Evolutionary conservation across 2,888 invertebrate genomes (phyloP).

Genomic region (Merodon equestris): DNA sequence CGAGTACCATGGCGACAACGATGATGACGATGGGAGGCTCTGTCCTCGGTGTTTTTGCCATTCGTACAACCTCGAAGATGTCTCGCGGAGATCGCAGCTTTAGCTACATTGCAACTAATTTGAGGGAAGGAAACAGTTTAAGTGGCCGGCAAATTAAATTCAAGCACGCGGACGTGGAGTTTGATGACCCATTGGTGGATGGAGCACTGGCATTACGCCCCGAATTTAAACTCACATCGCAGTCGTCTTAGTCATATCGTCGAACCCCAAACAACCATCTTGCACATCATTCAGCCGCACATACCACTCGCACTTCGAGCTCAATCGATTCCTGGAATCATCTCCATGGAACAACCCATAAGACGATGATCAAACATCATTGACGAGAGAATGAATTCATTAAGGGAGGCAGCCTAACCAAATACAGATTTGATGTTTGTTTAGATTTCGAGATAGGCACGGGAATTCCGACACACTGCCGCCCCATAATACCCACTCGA

Average conservation of each 20-base stretch:
- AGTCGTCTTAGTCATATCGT: slow-evolving; percentile 3
- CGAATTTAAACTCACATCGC: no score
- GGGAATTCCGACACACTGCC: slow-evolving; percentile 55
- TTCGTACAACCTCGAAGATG: slow-evolving; percentile 37
- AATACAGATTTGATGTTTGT: slow-evolving; percentile 56
- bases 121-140: slow-evolving; percentile 61
- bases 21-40: slow-evolving; percentile 36
- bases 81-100: slow-evolving; percentile 61
- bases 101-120: slow-evolving; percentile 66
- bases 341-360: slow-evolving; percentile 6
- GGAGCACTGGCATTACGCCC: neutral
- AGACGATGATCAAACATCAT: slow-evolving; percentile 7
- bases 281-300: slow-evolving; percentile 33
- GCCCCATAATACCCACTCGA: slow-evolving; percentile 36
- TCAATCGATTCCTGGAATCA: slow-evolving; percentile 62
- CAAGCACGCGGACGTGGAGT: slow-evolving; percentile 49
- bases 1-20: slow-evolving; percentile 47
- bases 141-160: slow-evolving; percentile 67
- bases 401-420: slow-evolving; percentile 57
- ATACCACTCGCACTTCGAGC: slow-evolving; percentile 31
- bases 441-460: slow-evolving; percentile 63
- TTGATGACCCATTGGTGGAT: slow-evolving; percentile 35
- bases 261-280: slow-evolving; percentile 18
- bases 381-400: slow-evolving; percentile 50
- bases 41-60: slow-evolving; percentile 17